Conservation (phyloP, 2,888 invertebrate species). For the Pollenia amentaria region DNA sequence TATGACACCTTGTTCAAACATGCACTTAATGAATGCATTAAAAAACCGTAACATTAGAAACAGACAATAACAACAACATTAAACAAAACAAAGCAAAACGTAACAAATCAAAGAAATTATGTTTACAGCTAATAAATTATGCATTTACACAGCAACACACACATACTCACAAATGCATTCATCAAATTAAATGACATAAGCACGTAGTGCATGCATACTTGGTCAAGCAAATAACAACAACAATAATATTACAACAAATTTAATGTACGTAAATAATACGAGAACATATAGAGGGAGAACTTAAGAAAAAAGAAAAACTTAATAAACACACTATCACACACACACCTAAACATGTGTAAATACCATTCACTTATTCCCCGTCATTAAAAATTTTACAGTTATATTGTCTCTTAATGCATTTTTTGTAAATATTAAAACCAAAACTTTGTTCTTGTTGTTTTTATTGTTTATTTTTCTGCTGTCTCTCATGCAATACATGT, state of each 20-base stretch:
- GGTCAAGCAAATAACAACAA: conserved; percentile 35
- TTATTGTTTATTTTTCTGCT: not conserved
- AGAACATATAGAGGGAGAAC: not conserved
- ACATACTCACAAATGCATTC: conserved; percentile 29
- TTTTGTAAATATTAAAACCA: not conserved
- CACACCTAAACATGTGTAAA: not conserved
- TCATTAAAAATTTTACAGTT: conserved; percentile 51
- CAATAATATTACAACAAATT: conserved; percentile 14
- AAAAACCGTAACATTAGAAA: conserved; percentile 39
- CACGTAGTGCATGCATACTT: conserved; percentile 51
- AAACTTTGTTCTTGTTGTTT: not conserved
- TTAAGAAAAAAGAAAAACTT: not conserved
- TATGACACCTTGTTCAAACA: conserved; percentile 67
- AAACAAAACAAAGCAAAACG: conserved; percentile 10
- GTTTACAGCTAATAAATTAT: conserved; percentile 81
- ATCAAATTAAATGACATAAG: conserved; percentile 53
- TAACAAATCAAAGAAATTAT: conserved; percentile 59
- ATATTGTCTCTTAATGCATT: conserved; percentile 38
- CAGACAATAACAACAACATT: conserved; percentile 22
- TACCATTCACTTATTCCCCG: conserved; percentile 15
- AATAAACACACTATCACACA: not conserved
- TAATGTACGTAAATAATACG: conserved; percentile 10
- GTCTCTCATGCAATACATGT: not conserved
- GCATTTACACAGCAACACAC: conserved; percentile 12
- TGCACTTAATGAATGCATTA: conserved; percentile 47